These are phyloP conservation scores for Gobius niger DNA, from an alignment of 2,113 vertebrate genomes.

Conservation along the genomic window DNA sequence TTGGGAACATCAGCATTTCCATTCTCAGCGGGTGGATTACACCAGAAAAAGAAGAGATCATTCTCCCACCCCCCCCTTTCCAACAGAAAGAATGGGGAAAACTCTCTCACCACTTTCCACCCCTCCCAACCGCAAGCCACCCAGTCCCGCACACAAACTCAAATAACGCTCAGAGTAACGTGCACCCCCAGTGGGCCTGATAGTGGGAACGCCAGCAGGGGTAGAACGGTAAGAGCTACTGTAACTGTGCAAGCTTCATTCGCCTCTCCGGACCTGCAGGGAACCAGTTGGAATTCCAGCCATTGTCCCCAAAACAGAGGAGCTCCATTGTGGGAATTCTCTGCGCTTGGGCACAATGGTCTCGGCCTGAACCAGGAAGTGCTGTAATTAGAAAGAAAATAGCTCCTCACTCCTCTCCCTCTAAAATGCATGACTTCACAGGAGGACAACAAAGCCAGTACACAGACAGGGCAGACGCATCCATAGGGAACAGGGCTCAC, in stretches of 20 bases:
- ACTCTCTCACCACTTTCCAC: slow-evolving; percentile 51
- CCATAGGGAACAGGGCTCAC: slow-evolving; percentile 46
- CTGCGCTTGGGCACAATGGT: slow-evolving; percentile 67
- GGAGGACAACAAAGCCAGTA: slow-evolving; percentile 64
- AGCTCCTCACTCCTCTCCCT: slow-evolving; percentile 54
- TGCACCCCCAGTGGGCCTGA: slow-evolving; percentile 48
- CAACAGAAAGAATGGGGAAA: slow-evolving; percentile 50
- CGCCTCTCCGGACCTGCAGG: slow-evolving; percentile 67
- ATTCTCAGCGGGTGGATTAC: slow-evolving; percentile 76
- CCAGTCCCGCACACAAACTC: slow-evolving; percentile 41
- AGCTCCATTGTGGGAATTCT: slow-evolving; percentile 74
- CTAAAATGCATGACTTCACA: slow-evolving; percentile 76
- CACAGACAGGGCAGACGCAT: slow-evolving; percentile 33
- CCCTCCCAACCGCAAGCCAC: slow-evolving; percentile 67
- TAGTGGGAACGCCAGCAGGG: slow-evolving; percentile 66
- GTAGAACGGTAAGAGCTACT: slow-evolving; percentile 72
- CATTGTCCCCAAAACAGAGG: slow-evolving; percentile 73
- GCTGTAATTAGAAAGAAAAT: slow-evolving; percentile 72
- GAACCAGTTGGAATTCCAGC: slow-evolving; percentile 70
- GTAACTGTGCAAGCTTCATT: slow-evolving; percentile 68
- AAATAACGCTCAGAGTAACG: slow-evolving; percentile 41
- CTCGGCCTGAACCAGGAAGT: slow-evolving; percentile 49
- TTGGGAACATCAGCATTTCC: slow-evolving; percentile 37
- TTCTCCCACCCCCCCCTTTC: slow-evolving; percentile 55
- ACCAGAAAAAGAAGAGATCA: slow-evolving; percentile 44